Evolutionary conservation across 1,140 invertebrate species (phyloP).

Genomic region (Manduca sexta): DNA sequence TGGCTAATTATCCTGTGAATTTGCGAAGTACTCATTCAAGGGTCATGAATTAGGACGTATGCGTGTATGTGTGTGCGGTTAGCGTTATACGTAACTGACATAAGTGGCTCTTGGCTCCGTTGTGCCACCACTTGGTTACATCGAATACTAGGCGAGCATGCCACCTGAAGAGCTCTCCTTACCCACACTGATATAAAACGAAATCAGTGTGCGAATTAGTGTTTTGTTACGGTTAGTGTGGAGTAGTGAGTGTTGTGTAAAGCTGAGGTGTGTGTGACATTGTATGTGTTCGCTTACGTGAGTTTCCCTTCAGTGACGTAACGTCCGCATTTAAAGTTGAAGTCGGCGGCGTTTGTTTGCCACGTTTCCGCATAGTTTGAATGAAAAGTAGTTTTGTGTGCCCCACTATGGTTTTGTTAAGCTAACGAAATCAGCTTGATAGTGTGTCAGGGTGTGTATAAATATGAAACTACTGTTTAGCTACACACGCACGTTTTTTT

Average conservation of each 20-base stretch:
- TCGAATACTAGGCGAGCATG: conserved; percentile 40
- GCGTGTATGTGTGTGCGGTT: conserved; percentile 25
- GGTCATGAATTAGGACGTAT: conserved; percentile 46
- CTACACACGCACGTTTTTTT: conserved; percentile 23
- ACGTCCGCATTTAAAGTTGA: conserved; percentile 33
- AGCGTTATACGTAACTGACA: conserved; percentile 29
- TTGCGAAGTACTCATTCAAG: conserved; percentile 54
- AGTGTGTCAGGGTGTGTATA: conserved; percentile 28
- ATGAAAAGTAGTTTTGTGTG: conserved; percentile 44
- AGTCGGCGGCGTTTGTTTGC: conserved; percentile 34
- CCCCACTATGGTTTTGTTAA: conserved; percentile 34
- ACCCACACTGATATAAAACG: conserved; percentile 19
- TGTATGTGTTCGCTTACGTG: conserved; percentile 24
- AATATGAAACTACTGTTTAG: conserved; percentile 12
- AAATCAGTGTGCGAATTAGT: conserved; percentile 19
- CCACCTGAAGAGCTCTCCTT: conserved; percentile 17
- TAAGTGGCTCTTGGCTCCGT: conserved; percentile 30
- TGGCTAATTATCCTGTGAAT: conserved; percentile 65
- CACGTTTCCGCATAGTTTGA: conserved; percentile 46
- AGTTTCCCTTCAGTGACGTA: conserved; percentile 39
- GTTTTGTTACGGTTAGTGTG: conserved; percentile 1
- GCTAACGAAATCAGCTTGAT: conserved; percentile 40
- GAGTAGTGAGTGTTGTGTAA: conserved; percentile 9
- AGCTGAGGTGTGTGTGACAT: conserved; percentile 10
- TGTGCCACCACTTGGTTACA: conserved; percentile 48